Conservation (phyloP, 2,888 invertebrate species). For the Drosophila histrio region DNA sequence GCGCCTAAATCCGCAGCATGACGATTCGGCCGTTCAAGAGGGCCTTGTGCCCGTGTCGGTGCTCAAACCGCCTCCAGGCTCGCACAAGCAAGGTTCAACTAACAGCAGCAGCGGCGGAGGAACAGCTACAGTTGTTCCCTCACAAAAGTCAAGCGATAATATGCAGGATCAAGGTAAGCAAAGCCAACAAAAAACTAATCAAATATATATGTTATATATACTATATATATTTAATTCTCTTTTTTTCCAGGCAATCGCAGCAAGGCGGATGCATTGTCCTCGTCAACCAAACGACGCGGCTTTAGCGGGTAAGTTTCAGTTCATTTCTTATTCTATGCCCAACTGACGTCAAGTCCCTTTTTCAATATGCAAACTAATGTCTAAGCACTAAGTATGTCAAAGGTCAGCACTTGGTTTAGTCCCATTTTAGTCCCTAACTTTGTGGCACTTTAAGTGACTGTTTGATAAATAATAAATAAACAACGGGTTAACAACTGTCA, state of each 20-base stretch:
- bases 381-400: slow-evolving; percentile 11
- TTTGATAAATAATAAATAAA: slow-evolving; percentile 23
- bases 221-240: slow-evolving; percentile 1
- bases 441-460: slow-evolving; percentile 22
- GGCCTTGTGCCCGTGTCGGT: slow-evolving; percentile 92
- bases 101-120: slow-evolving; percentile 21
- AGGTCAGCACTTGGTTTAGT: too few relatives aligned
- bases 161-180: slow-evolving; percentile 83
- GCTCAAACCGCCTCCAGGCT: slow-evolving; percentile 89
- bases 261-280: slow-evolving; percentile 86
- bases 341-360: slow-evolving; percentile 6
- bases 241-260: slow-evolving; percentile 83
- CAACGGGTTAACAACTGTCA: slow-evolving; percentile 18
- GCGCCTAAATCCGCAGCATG: slow-evolving; percentile 86
- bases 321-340: neutral
- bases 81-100: slow-evolving; percentile 83
- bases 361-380: slow-evolving; percentile 37
- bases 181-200: neutral
- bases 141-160: slow-evolving; percentile 80
- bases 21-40: slow-evolving; percentile 87
- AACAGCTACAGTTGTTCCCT: slow-evolving; percentile 26
- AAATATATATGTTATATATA: neutral
- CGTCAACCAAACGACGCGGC: slow-evolving; percentile 93
- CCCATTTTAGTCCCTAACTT: too few relatives aligned
- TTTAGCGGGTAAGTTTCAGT: slow-evolving; percentile 91